Conservation (phyloP, 2,888 invertebrate species). For the Eupithecia inturbata region DNA sequence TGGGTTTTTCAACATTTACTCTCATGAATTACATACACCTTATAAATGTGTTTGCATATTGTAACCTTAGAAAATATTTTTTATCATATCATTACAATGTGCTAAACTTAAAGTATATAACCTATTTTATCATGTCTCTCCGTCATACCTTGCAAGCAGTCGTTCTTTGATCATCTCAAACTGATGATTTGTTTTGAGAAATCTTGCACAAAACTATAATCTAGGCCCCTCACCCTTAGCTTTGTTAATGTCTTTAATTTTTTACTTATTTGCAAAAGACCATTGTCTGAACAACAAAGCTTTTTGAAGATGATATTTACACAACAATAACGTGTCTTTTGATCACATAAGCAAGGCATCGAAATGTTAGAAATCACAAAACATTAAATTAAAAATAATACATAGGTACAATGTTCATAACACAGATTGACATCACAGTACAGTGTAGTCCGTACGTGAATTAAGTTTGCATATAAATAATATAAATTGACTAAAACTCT, state of each 20-base stretch:
- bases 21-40: slow-evolving; percentile 82
- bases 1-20: slow-evolving; percentile 79
- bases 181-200: slow-evolving; percentile 27
- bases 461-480: slow-evolving; percentile 48
- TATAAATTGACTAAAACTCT: slow-evolving; percentile 41
- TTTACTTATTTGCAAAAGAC: slow-evolving; percentile 11
- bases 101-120: slow-evolving; percentile 80
- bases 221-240: slow-evolving; percentile 67
- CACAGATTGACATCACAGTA: slow-evolving; percentile 48
- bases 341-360: slow-evolving; percentile 51
- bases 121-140: slow-evolving; percentile 77
- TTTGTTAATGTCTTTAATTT: slow-evolving; percentile 43
- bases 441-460: slow-evolving; percentile 48
- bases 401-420: slow-evolving; percentile 47
- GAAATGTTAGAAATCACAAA: slow-evolving; percentile 50
- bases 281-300: slow-evolving; percentile 34
- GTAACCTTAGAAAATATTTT: slow-evolving; percentile 80
- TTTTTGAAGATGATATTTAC: slow-evolving; percentile 41
- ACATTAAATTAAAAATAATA: slow-evolving; percentile 48
- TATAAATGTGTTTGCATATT: slow-evolving; percentile 82
- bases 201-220: slow-evolving; percentile 61
- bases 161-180: slow-evolving; percentile 49
- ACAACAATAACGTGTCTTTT: slow-evolving; percentile 35
- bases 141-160: slow-evolving; percentile 79
- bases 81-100: slow-evolving; percentile 80